These are phyloP conservation scores for Leptopilina syphax DNA, from an alignment of 2,888 invertebrate genomes.

Conservation along the genomic window DNA sequence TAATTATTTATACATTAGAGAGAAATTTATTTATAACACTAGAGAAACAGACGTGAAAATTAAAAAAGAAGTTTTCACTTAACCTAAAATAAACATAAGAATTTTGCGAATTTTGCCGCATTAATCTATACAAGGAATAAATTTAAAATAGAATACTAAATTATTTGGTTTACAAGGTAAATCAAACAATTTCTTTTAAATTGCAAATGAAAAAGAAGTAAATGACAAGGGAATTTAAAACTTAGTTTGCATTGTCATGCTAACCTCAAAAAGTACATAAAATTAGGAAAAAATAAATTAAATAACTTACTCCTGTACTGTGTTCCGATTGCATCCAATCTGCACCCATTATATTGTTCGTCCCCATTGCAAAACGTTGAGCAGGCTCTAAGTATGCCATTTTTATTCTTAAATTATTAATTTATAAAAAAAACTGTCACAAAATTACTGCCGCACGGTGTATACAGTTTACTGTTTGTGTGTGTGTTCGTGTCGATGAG, in stretches of 20 bases:
- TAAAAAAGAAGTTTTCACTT: too few species aligned
- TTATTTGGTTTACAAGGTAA: too few species aligned
- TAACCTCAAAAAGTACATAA: slow-evolving; percentile 65
- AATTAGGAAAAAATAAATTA: slow-evolving; percentile 42
- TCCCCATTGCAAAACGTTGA: slow-evolving; percentile 14
- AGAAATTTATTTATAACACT: too few species aligned
- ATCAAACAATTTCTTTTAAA: neutral
- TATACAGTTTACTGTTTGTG: neutral
- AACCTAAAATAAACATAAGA: too few species aligned
- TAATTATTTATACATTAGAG: too few species aligned
- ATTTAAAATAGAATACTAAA: neutral
- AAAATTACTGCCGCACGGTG: neutral
- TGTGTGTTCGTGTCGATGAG: neutral
- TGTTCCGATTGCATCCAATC: slow-evolving; percentile 87
- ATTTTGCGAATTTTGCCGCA: too few species aligned
- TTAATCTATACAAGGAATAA: too few species aligned
- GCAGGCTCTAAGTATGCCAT: slow-evolving; percentile 20
- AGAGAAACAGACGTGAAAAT: too few species aligned
- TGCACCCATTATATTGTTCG: slow-evolving; percentile 50
- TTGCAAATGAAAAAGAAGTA: neutral
- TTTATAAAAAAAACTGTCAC: neutral
- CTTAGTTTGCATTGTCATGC: slow-evolving; percentile 73
- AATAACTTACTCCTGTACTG: slow-evolving; percentile 86
- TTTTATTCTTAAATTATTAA: slow-evolving; percentile 16
- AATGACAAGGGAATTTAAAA: neutral